These are phyloP conservation scores for Eulimnadia texana DNA, from an alignment of 1,140 invertebrate species.

Conservation along the genomic window DNA sequence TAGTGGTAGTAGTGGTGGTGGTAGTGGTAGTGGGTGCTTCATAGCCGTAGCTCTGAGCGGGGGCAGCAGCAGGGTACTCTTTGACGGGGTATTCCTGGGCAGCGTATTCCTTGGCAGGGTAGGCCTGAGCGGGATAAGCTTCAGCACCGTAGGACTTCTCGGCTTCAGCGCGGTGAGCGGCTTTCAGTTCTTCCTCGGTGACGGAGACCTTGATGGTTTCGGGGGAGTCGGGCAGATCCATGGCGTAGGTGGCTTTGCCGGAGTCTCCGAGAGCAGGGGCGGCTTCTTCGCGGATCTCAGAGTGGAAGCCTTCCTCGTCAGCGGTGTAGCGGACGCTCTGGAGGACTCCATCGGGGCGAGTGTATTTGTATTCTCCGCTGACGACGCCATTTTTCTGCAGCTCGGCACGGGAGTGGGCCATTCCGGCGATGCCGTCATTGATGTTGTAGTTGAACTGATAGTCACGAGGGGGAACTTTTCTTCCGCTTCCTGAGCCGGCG, in stretches of 20 bases:
- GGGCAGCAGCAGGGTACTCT: too few species aligned
- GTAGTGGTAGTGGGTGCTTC: too few species aligned
- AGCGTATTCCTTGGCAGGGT: too few species aligned
- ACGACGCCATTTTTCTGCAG: slow-evolving; percentile 13
- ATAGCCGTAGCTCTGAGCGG: too few species aligned
- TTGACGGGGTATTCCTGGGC: too few species aligned
- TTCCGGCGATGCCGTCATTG: slow-evolving; percentile 13
- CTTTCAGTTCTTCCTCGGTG: neutral
- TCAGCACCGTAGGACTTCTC: neutral
- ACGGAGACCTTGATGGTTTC: slow-evolving; percentile 6
- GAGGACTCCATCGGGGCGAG: slow-evolving; percentile 13
- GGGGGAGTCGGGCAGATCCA: slow-evolving; percentile 6
- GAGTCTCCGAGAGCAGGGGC: neutral
- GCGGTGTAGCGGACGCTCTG: slow-evolving; percentile 13
- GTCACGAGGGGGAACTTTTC: too few species aligned
- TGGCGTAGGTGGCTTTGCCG: slow-evolving; percentile 4
- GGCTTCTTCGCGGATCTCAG: slow-evolving; percentile 8
- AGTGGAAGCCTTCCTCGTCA: slow-evolving; percentile 14
- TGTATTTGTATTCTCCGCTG: slow-evolving; percentile 10
- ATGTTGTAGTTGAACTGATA: slow-evolving; percentile 16
- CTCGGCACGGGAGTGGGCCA: slow-evolving; percentile 3
- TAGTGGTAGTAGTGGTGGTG: too few species aligned
- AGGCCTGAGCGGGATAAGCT: too few species aligned
- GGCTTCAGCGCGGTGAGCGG: neutral
- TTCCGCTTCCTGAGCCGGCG: too few species aligned